A percentile compares a stretch with the other conserved stretches of the same genome.
These are phyloP conservation scores for Trichosurus vulpecula DNA, from an alignment of 2,797 vertebrate genomes.

Conservation along the genomic window DNA sequence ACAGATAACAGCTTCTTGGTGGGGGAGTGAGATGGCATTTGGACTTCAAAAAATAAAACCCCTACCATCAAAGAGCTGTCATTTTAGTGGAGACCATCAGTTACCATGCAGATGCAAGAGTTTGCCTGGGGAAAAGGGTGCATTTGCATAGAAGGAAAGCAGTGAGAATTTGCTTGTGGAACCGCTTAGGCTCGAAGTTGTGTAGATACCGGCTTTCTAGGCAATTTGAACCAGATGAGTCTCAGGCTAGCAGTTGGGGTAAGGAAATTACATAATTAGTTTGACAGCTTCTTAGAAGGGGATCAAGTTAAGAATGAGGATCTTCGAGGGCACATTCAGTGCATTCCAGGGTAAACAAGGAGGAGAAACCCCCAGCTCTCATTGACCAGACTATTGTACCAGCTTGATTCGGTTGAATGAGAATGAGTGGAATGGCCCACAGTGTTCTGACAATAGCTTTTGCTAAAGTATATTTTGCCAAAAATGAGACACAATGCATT, in stretches of 20 bases:
- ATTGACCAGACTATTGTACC: background rate
- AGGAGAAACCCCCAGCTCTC: background rate
- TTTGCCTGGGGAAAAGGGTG: background rate
- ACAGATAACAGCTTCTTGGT: background rate
- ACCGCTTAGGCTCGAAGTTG: background rate
- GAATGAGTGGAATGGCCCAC: background rate
- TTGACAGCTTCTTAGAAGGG: background rate
- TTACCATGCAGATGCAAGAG: background rate
- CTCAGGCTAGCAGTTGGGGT: background rate
- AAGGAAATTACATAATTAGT: background rate
- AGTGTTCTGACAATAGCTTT: slow-evolving; percentile 6
- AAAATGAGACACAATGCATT: slow-evolving; percentile 10
- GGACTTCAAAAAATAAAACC: background rate
- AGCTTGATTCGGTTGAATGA: background rate
- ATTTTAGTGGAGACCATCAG: background rate
- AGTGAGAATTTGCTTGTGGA: background rate
- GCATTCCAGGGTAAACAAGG: background rate
- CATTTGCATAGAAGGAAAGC: background rate
- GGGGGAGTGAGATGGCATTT: background rate
- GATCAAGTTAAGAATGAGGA: background rate
- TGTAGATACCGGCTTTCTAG: background rate
- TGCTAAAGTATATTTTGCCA: background rate
- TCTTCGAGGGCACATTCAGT: background rate
- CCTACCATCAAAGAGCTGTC: background rate
- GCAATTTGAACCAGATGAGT: background rate